A percentile compares a stretch with the other conserved stretches of the same genome.
These are phyloP conservation scores for Synanceia verrucosa DNA, from an alignment of 2,797 vertebrate genomes.

Conservation along the genomic window DNA sequence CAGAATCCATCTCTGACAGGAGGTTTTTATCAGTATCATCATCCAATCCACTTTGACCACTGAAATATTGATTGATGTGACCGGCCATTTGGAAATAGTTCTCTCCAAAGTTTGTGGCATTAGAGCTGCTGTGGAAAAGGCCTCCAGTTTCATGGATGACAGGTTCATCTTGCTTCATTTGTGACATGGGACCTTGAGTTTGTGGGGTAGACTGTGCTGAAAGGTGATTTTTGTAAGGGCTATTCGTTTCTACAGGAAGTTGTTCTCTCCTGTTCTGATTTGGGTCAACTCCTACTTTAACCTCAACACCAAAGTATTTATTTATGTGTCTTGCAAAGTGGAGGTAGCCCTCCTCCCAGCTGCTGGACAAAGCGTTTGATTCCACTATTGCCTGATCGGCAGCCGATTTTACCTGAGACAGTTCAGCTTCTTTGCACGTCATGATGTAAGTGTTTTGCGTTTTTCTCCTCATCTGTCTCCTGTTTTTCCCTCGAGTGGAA, in stretches of 20 bases:
- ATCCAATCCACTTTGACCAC: slow-evolving; percentile 46
- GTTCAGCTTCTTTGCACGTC: slow-evolving; percentile 2
- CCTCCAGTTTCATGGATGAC: slow-evolving; percentile 26
- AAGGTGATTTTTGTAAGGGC: neutral
- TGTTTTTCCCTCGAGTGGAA: slow-evolving; percentile 1
- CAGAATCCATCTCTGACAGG: neutral
- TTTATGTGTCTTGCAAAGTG: slow-evolving; percentile 78
- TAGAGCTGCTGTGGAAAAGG: slow-evolving; percentile 74
- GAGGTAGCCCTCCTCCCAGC: slow-evolving; percentile 72
- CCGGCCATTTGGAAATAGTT: slow-evolving; percentile 70
- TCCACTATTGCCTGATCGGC: slow-evolving; percentile 5
- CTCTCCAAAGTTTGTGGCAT: slow-evolving; percentile 69
- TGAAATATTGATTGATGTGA: slow-evolving; percentile 79
- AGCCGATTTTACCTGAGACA: slow-evolving; percentile 8
- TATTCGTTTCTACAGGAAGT: neutral
- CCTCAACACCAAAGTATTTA: slow-evolving; percentile 77
- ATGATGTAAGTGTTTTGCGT: slow-evolving; percentile 1
- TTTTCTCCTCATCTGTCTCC: slow-evolving; percentile 40
- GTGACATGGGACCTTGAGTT: slow-evolving; percentile 1
- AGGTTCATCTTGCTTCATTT: slow-evolving; percentile 9
- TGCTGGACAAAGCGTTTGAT: slow-evolving; percentile 15
- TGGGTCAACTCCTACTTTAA: slow-evolving; percentile 31
- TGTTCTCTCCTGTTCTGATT: slow-evolving; percentile 3
- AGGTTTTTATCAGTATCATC: slow-evolving; percentile 20
- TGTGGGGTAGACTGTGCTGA: slow-evolving; percentile 25